Evolutionary conservation across 2,888 invertebrate species (phyloP), one percentile per base, ranked within the genome.

Genomic region (Lochmaea capreae): DNA sequence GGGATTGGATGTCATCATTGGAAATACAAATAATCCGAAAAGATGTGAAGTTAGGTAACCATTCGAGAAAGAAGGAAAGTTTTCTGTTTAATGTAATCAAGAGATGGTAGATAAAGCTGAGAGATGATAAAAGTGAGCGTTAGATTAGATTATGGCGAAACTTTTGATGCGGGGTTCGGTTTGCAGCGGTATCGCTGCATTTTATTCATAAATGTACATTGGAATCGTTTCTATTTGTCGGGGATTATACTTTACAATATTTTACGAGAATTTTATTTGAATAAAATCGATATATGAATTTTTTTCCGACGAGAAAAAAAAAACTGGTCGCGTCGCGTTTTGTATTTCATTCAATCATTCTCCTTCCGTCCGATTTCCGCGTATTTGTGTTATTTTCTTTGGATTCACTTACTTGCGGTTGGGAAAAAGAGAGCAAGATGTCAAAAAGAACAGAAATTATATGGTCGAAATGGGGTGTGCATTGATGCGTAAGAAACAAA

Each of bases 61-160:
- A 73, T 72, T 72, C 65, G 71, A 42, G 74, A 72, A 71, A 71
- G 74, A 73, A 67, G 73, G 66, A 74, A 79, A 79, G 75, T 76
- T 77, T 72, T 75, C 77, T 79, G 75, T 80, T 80, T 78, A 80
- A 80, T 81, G 79, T 77, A 80, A 80, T 81, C 80, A 80, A 61
- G 72, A 76, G 79, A 79, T 79, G 71, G 72, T 72, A 78, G 79
- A 80, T 79, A 78, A 81, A 80, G 77, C 79, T 76, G 79, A 68
- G 75, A 72, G 76, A 81, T 75, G 79, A 75, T 80, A 78, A 81
- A 79, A 80, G 79, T 80, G 79, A 79, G 74, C 78, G 76, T 74
- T 77, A 79, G 79, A 80, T 80, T 80, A 80, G 80, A 79, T 81
- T 80, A 79, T 72, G 75, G 79, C 70, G 65, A 79, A 81, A 80